phyloP scores from a whole-genome alignment of 1,140 invertebrate species.

The Drosophila biarmipes region DNA sequence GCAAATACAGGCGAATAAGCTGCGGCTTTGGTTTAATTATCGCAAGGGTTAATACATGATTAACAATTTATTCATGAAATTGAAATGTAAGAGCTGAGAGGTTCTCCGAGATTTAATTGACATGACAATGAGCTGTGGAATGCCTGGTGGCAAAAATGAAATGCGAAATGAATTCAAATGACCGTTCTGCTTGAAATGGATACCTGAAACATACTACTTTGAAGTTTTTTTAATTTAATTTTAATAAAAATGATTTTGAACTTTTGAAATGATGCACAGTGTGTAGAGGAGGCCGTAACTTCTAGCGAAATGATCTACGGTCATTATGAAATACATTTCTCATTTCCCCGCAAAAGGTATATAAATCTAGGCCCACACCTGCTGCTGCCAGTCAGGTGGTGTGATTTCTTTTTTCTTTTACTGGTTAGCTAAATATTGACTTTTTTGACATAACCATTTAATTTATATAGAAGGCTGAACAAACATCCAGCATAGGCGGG shows the following conservation, averaged over 20 bases:
- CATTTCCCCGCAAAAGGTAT: conserved; percentile 10
- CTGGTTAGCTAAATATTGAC: conserved; percentile 71
- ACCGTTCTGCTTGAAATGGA: conserved; percentile 6
- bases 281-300: conserved; percentile 23
- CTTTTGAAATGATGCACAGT: neutral
- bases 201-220: neutral
- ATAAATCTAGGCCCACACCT: conserved; percentile 7
- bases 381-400: conserved; percentile 4
- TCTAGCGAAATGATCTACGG: conserved; percentile 24
- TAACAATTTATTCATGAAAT: conserved; percentile 48
- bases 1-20: conserved; percentile 5
- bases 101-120: conserved; percentile 49
- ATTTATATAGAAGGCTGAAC: conserved; percentile 32
- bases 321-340: conserved; percentile 21
- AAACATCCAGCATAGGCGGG: conserved; percentile 17
- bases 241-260: conserved; percentile 12
- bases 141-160: conserved; percentile 16
- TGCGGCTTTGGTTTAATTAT: conserved; percentile 25
- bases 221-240: conserved; percentile 1
- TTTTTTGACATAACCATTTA: conserved; percentile 38
- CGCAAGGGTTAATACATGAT: conserved; percentile 44
- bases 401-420: conserved; percentile 29
- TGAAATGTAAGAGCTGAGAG: conserved; percentile 45
- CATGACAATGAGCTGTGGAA: conserved; percentile 40
- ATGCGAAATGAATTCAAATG: conserved; percentile 51